These are phyloP conservation scores for Schizaphis graminum DNA, from an alignment of 2,888 invertebrate genomes.

Conservation along the genomic window DNA sequence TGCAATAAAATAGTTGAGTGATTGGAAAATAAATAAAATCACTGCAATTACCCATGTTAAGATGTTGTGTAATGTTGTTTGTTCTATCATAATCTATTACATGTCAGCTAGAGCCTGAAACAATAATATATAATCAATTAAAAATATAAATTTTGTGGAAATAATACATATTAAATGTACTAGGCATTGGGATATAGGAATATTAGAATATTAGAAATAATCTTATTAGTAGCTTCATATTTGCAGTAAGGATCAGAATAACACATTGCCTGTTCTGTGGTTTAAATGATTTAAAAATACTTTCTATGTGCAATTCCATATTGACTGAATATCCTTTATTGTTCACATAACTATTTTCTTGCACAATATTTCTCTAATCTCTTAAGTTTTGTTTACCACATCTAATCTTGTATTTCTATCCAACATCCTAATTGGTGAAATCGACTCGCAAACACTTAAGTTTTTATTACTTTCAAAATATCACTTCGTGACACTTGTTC, in stretches of 20 bases:
- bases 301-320: background rate
- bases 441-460: too few relatives aligned
- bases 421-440: too few relatives aligned
- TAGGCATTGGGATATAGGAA: background rate
- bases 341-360: background rate
- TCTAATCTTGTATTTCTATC: too few relatives aligned
- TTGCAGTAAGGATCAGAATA: background rate
- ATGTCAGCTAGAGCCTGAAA: slow-evolving; percentile 29
- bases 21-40: slow-evolving; percentile 53
- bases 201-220: background rate
- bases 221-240: background rate
- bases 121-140: background rate
- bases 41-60: slow-evolving; percentile 49
- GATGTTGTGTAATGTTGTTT: slow-evolving; percentile 14
- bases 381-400: too few relatives aligned
- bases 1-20: slow-evolving; percentile 4
- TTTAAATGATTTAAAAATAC: background rate
- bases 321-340: background rate
- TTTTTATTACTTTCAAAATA: too few relatives aligned
- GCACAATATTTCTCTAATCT: background rate
- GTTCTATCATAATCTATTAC: slow-evolving; percentile 56
- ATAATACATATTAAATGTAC: background rate
- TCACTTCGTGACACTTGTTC: too few relatives aligned
- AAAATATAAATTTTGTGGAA: background rate
- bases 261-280: background rate